A percentile compares a stretch with the other conserved stretches of the same genome.
Conservation (phyloP, 2,113 vertebrate species). For the Patagioenas fasciata region DNA sequence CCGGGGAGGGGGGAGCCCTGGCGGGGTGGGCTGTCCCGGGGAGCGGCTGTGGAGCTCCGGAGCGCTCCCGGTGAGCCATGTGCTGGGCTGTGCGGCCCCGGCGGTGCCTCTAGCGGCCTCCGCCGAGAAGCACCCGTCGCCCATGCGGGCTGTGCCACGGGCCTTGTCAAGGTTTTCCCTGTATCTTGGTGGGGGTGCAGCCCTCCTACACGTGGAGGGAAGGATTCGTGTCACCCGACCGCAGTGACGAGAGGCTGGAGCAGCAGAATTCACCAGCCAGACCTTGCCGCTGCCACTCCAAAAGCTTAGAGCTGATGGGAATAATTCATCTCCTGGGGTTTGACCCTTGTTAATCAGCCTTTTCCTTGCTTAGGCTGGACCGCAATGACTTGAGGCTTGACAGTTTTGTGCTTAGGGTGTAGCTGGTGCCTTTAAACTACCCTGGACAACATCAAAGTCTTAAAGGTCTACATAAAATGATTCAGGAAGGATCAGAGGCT, state of each 20-base stretch:
- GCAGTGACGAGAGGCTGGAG: accelerated
- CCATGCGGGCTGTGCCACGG: neutral
- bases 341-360: accelerated
- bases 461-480: neutral
- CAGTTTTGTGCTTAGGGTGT: neutral
- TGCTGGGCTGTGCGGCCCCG: neutral
- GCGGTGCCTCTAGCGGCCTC: neutral
- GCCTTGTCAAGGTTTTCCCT: accelerated
- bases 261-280: accelerated
- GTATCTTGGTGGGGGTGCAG: accelerated
- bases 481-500: neutral
- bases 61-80: neutral
- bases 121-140: neutral
- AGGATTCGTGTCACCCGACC: neutral
- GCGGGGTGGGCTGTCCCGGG: neutral
- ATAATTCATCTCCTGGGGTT: neutral
- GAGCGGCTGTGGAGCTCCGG: neutral
- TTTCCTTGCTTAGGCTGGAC: accelerated
- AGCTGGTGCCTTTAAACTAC: neutral
- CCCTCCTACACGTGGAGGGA: accelerated
- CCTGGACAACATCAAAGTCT: neutral
- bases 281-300: neutral
- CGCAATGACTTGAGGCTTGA: neutral
- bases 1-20: neutral
- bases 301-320: neutral